Evolutionary conservation across 2,888 invertebrate species (phyloP), one percentile per base, ranked within the genome.

Genomic region (Esperia sulphurella): DNA sequence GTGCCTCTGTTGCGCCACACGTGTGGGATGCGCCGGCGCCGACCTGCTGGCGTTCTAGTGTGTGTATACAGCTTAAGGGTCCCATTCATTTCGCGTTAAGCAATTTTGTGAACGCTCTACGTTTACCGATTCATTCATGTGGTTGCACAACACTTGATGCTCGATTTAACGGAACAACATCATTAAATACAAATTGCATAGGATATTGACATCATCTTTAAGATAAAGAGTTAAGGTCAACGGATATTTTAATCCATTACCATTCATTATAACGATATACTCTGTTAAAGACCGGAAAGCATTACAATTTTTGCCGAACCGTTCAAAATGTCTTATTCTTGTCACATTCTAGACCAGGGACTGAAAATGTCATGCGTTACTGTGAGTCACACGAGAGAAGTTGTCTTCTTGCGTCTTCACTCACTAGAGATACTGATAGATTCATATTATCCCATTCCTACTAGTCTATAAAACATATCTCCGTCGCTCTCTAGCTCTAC

Each of bases 1-100:
- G 81, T 82, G 83, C 83, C 79, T 80, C 83, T 73, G 80, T 89
- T 87, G 77, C 87, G 84, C 83, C 86, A 88, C 75, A 80, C 65
- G 86, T 85, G 88, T 88, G 86, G 88, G 87, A 87, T 87, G 83
- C 71, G 72, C 75, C 65, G 86, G 88, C 87, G 81, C 78, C 83
- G 65, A 2, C 39, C 5, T 6, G 61, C 63, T 68, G 73, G 71
- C 72, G 21, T 64, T 75, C 70, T 70, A 71, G 68, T 72, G 65
- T 71, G 65, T 70, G 74, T 75, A 74, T 72, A 70, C 69, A 67
- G 73, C 75, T 79, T 79, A 79, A 76, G 82, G 79, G 80, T 75
- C 79, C 75, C 86, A 89, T 88, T 87, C 86, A 88, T 84, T 86
- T 84, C 73, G 82, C 79, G 75, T 89, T 85, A 80, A 83, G 86